A percentile compares a stretch with the other conserved stretches of the same genome.
phyloP scores from a whole-genome alignment of 1,140 invertebrate genomes.

The Euwallacea fornicatus region DNA sequence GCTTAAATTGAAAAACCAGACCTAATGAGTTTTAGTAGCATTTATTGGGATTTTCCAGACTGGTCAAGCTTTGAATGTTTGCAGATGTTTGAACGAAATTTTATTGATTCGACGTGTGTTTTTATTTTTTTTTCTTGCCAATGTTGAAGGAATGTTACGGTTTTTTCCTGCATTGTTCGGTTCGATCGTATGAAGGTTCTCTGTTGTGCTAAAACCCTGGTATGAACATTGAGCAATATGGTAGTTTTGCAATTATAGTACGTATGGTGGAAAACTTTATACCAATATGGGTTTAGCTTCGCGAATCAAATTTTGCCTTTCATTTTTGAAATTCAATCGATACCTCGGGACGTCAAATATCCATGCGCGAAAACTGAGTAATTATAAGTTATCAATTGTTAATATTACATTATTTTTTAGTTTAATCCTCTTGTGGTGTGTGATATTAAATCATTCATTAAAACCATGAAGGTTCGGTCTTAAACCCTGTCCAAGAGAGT shows the following conservation, averaged over 20 bases:
- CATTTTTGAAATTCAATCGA: neutral
- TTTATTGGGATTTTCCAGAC: slow-evolving; percentile 53
- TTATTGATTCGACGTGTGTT: neutral
- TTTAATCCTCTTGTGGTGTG: neutral
- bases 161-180: too few species aligned
- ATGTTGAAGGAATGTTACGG: too few species aligned
- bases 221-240: too few species aligned
- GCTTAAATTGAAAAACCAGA: neutral
- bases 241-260: too few species aligned
- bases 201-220: too few species aligned
- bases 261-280: too few species aligned
- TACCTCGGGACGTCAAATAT: neutral
- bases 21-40: slow-evolving; percentile 49
- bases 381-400: too few species aligned
- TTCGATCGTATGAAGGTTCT: too few species aligned
- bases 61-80: slow-evolving; percentile 44
- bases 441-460: slow-evolving; percentile 10
- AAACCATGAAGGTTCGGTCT: neutral
- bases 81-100: neutral
- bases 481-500: slow-evolving; percentile 5
- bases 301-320: too few species aligned
- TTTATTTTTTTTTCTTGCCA: too few species aligned
- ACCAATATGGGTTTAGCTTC: too few species aligned
- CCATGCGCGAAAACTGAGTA: neutral
- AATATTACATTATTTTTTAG: too few species aligned